Evolutionary conservation across 2,888 invertebrate genomes (phyloP), one percentile per base, ranked within the genome.

Genomic region (Thelaira solivaga): DNA sequence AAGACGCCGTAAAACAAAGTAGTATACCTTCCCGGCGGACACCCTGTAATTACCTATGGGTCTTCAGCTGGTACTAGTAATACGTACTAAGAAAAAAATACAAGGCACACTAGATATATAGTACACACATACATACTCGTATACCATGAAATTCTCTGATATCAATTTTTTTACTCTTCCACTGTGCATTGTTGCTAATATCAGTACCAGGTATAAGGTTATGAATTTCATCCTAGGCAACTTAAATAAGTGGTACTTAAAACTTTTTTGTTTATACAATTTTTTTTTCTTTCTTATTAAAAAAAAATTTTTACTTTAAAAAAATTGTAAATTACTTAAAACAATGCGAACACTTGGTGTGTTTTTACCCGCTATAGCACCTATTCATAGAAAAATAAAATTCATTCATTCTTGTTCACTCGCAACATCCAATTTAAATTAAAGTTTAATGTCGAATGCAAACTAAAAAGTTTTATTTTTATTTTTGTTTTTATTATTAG

Each of bases 171-270:
- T 3, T 16, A 13, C 18, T 2, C 29, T n/a, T n/a, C 65, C 51
- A 65, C 65, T 39, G 65, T 41, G 6, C 4, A 10, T 31, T 10
- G 18, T 51, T 43, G 24, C 34, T 43, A 61, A 49, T 36, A 41
- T 65, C 65, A n/a, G n/a, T n/a, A n/a, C n/a, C n/a, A n/a, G n/a
- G n/a, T n/a, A n/a, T n/a, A n/a, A n/a, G n/a, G n/a, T n/a, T n/a
- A n/a, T n/a, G n/a, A n/a, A n/a, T 49, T 31, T 43, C 31, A 59
- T 73, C 24, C 41, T 65, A 59, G 65, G 49, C 41, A 65, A 59
- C 64, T 24, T 59, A 24, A 65, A 65, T 22, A 73, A 73, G 47
- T 64, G 62, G 53, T 41, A 20, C 45, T 61, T 20, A 43, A 43
- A 34, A 62, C 20, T 61, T 53, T 69, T 69, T 43, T 41, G 36